Evolutionary conservation across 23 tunicate genomes (phyloP).

Genomic region (Ascidia mentula): DNA sequence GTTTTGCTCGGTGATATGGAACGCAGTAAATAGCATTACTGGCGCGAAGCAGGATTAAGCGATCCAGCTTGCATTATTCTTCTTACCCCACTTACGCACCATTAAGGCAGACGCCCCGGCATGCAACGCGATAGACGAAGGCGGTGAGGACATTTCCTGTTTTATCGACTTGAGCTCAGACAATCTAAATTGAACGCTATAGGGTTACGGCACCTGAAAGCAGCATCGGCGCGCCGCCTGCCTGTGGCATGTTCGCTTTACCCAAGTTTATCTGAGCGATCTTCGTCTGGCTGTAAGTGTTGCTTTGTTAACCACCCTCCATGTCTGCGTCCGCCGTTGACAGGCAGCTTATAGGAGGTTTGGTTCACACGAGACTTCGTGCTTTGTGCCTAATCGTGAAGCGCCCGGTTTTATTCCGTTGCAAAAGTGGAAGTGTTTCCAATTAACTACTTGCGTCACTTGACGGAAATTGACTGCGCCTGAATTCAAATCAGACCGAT

Average conservation of each 20-base stretch:
- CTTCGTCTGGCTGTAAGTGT: constrained; percentile 4
- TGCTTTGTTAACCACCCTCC: background rate
- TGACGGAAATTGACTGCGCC: background rate
- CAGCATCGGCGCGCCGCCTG: background rate
- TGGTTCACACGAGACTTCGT: background rate
- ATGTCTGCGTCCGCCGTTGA: background rate
- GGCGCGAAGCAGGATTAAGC: background rate
- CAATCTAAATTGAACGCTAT: constrained; percentile 9
- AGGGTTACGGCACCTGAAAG: background rate
- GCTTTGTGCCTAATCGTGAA: background rate
- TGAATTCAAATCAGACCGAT: background rate
- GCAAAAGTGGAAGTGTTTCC: no score
- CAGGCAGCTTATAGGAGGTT: background rate
- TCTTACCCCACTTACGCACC: no score
- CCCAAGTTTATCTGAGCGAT: background rate
- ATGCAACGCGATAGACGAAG: constrained; percentile 3
- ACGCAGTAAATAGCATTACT: constrained; percentile 4
- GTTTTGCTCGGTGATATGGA: background rate
- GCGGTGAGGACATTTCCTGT: background rate
- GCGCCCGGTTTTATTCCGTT: no score
- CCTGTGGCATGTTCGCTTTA: background rate
- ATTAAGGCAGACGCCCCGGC: background rate
- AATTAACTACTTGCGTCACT: background rate
- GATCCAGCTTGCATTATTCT: no score
- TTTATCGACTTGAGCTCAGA: background rate